Evolutionary conservation across 2,797 vertebrate genomes (phyloP), one percentile per base, ranked within the genome.

Genomic region (Notolepis coatsorum): DNA sequence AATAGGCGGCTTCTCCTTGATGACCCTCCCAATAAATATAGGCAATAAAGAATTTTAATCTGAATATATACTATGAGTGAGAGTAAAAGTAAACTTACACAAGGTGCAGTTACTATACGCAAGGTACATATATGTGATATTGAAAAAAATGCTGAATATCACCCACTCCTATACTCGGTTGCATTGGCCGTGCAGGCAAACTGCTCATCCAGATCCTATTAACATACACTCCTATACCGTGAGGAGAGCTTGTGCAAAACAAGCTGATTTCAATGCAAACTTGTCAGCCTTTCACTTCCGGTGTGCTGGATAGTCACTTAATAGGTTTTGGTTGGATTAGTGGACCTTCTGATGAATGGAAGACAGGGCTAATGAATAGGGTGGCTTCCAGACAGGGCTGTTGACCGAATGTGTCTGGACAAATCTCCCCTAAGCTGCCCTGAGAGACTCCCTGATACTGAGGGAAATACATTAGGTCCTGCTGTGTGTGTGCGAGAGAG

Each of bases 321-420:
- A 91, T 80, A 77, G 72, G 73, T 68, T 85, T 86, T 73, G 50
- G 56, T 46, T 65, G 85, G 82, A 87, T 89, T 90, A 89, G 84
- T 45, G 65, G 47, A 61, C 18, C 49, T 57, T 10, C 28, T 3
- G 17, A 8, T 13, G 68, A 60, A 72, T 53, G 71, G 70, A 85
- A 80, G 71, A 89, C 87, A 80, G 38, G 80, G 58, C 70, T 58
- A 64, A 65, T 79, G 80, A 89, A 88, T 79, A 54, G 82, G 67
- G 65, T 12, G 60, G 71, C 57, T 70, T 77, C 55, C 49, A 69
- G 53, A 81, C 64, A 65, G 71, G 73, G 67, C 62, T 59, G 71
- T 75, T 82, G 74, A 66, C 61, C 61, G 77, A 85, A 73, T 87
- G 85, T 85, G 79, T 84, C 61, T 33, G 56, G 75, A 77, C 85